phyloP scores from a whole-genome alignment of 2,797 vertebrate species.

The Danio tinwini region DNA sequence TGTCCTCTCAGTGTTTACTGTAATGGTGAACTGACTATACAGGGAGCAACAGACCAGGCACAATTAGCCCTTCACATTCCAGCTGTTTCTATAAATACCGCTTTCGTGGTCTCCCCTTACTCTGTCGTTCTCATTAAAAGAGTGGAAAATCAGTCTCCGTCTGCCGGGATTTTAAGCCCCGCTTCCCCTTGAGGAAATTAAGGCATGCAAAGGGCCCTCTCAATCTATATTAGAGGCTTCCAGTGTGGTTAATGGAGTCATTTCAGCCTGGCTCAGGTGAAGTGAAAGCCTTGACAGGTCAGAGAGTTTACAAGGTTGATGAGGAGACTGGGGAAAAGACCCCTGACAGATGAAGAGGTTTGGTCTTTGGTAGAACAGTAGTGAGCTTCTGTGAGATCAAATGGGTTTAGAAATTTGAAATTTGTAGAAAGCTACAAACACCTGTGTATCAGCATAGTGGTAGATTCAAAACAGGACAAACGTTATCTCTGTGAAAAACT shows the following conservation, averaged over 20 bases:
- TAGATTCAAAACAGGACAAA: no score
- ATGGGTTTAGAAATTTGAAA: no score
- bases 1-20: constrained; percentile 48
- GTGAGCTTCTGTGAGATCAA: no score
- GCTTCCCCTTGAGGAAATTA: constrained; percentile 44
- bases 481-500: no score
- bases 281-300: constrained; percentile 15
- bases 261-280: constrained; percentile 30
- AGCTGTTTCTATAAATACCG: constrained; percentile 92
- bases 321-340: not conserved
- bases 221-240: constrained; percentile 26
- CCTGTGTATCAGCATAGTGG: no score
- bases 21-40: constrained; percentile 85
- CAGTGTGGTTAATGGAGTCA: constrained; percentile 21
- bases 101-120: constrained; percentile 83
- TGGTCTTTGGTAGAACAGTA: not conserved
- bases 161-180: constrained; percentile 50
- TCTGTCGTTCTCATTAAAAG: constrained; percentile 92
- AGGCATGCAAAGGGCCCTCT: constrained; percentile 37
- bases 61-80: constrained; percentile 89
- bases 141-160: constrained; percentile 78
- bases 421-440: no score
- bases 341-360: not conserved
- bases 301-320: not conserved
- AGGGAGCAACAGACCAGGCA: constrained; percentile 89